A percentile compares a stretch with the other conserved stretches of the same genome.
Conservation (phyloP, 2,888 invertebrate species). For the Capitulum mitella region DNA sequence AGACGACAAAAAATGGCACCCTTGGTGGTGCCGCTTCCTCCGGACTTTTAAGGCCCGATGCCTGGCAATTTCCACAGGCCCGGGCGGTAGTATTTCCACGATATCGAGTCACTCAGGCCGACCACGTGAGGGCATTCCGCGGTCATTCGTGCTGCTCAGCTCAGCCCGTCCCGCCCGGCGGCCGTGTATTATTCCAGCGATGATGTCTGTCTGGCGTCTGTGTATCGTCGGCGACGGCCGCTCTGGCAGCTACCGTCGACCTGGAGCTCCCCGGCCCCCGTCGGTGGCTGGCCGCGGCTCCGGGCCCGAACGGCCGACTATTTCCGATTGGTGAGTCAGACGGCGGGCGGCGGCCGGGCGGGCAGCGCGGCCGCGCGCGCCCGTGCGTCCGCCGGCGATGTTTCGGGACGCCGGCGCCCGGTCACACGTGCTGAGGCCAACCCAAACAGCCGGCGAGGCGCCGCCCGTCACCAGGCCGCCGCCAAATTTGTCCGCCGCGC, state of each 20-base stretch:
- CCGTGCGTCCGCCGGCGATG: neutral
- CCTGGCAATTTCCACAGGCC: no score
- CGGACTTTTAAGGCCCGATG: no score
- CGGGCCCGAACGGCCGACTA: neutral
- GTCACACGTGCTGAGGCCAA: neutral
- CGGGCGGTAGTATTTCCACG: no score
- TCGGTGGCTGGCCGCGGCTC: neutral
- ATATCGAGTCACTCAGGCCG: no score
- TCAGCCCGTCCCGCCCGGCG: no score
- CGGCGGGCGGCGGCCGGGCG: neutral
- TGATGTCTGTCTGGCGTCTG: neutral
- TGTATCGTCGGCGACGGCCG: neutral
- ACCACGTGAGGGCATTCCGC: no score
- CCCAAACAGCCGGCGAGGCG: neutral
- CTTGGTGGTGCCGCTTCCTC: no score
- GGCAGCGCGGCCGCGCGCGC: neutral
- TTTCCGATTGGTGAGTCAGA: slow-evolving; percentile 20
- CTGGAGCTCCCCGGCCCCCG: neutral
- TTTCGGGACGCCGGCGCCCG: neutral
- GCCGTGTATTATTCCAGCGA: no score
- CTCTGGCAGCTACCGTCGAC: neutral
- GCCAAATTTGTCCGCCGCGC: neutral
- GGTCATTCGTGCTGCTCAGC: no score
- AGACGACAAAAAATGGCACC: no score
- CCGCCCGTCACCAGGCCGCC: neutral